phyloP scores from a whole-genome alignment of 2,888 invertebrate species.

The Apamea epomidion region DNA sequence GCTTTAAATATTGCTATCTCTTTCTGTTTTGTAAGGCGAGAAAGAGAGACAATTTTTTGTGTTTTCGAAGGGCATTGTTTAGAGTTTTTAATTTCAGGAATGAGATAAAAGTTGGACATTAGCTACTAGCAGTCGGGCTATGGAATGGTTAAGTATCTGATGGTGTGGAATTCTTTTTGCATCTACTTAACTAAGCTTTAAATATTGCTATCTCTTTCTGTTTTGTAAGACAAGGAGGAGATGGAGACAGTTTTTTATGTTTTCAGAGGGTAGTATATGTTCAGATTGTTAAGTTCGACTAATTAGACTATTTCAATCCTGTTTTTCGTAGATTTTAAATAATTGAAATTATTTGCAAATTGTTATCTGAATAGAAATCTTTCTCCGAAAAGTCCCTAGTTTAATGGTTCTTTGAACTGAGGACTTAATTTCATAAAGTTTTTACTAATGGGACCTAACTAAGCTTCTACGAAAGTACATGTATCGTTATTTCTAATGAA shows the following conservation, averaged over 20 bases:
- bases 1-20: not conserved
- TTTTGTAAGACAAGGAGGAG: not conserved
- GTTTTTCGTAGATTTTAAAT: not conserved
- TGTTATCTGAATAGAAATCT: not conserved
- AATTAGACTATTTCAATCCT: not conserved
- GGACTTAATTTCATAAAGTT: not conserved
- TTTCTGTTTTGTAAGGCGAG: not conserved
- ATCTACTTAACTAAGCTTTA: not conserved
- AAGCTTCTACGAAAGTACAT: not conserved
- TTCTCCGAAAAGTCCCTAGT: not conserved
- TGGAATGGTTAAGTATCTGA: not conserved
- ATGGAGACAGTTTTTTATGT: not conserved
- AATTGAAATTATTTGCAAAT: not conserved
- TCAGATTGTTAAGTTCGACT: not conserved
- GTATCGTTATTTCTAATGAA: not conserved
- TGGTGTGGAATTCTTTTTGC: conserved; percentile 12
- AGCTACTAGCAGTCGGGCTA: too few species aligned
- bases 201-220: not conserved
- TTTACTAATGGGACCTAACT: not conserved
- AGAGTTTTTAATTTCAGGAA: conserved; percentile 16
- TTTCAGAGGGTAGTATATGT: accelerated
- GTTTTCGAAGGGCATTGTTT: not conserved
- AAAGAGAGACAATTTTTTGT: not conserved
- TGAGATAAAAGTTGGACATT: conserved; percentile 2
- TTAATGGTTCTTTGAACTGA: not conserved